Conservation (phyloP, 2,797 vertebrate species). For the Artibeus jamaicensis region DNA sequence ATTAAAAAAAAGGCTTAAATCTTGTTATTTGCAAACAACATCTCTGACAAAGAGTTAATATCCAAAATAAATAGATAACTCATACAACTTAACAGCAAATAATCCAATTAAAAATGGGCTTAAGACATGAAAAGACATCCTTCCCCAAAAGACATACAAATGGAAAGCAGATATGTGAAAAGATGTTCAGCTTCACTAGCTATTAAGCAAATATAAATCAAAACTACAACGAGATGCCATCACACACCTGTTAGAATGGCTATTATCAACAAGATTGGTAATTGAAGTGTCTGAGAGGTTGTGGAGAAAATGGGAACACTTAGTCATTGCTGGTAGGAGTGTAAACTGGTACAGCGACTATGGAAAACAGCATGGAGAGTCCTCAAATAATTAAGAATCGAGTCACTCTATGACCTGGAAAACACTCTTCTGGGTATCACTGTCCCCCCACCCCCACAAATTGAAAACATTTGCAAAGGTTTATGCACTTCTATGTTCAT, state of each 20-base stretch:
- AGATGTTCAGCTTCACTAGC: neutral
- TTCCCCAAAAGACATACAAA: neutral
- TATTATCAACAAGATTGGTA: neutral
- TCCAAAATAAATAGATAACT: neutral
- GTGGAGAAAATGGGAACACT: neutral
- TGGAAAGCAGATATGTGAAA: neutral
- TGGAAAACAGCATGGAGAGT: neutral
- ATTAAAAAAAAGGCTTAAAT: neutral
- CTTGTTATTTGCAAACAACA: neutral
- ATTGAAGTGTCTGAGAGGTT: neutral
- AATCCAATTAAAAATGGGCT: neutral
- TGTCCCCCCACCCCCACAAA: neutral
- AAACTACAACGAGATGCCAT: neutral
- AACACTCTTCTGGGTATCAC: neutral
- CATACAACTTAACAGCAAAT: neutral
- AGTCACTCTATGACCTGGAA: neutral
- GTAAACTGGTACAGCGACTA: neutral
- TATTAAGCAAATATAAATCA: neutral
- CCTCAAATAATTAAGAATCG: neutral
- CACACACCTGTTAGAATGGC: neutral
- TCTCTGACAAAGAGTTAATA: neutral
- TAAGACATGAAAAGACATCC: neutral
- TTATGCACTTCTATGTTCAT: neutral
- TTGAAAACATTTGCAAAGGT: neutral
- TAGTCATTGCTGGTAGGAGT: neutral